Base-by-base conservation (phyloP, 2,113 vertebrate genomes). In the Poeciliopsis prolifica region DNA sequence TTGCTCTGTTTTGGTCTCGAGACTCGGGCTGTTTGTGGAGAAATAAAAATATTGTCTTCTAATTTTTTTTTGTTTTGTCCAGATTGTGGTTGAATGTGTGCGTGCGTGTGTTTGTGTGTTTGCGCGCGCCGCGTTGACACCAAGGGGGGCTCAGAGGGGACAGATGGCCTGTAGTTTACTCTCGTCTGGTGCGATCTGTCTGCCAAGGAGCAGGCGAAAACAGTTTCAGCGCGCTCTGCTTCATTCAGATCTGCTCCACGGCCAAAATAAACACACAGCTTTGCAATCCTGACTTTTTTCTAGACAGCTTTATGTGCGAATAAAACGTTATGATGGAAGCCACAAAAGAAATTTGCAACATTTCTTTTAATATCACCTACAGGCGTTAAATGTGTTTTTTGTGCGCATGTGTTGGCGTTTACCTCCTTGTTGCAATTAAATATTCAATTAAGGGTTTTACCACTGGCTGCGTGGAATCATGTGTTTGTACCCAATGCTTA, bases 161-260 rank as follows among this genome's bases (percentile, higher is more conserved):
- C 92, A 93, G 92, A 93, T 93, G 92, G 92, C 80, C 82, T 65
- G 19, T 84, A 62, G 81, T 86, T 86, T 90, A 82, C 86, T 84
- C 77, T 89, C 79, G 71, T 90, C 89, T 92, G 90, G 83, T 89
- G 85, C 76, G 71, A 44, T 74, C 74, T 79, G 82, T 33, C 88
- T 93, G 92, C 92, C 92, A 93, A 92, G 88, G 83, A 87, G 91
- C 79, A 84, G 81, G 61, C 69, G 8, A 88, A 88, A 86, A 80
- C 83, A 77, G 69, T 81, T 79, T 78, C 69, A 77, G 37, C 68
- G 33, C 66, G 54, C 80, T 79, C 42, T 29, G 3, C 70, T 61
- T 77, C 66, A 75, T 72, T 86, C 82, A 62, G 51, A 54, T 11
- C 15, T 19, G 73, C 74, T n/a, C 2, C 3, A 63, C 72, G 37